Base-by-base conservation (phyloP, 2,888 invertebrate genomes). In the Drosophila flavopinicola region DNA sequence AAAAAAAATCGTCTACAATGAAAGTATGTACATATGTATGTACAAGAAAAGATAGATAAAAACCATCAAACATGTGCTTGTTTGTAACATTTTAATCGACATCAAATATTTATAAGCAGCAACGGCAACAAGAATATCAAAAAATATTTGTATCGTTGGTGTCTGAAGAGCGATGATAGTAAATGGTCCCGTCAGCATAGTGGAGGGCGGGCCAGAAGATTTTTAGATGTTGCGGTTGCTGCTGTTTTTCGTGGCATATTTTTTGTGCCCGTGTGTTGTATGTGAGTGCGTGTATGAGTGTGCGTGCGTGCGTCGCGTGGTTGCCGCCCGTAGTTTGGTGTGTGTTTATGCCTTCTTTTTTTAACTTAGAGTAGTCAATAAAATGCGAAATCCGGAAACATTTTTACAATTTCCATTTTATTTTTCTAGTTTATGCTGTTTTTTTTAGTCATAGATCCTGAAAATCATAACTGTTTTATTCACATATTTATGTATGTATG, bases 211-310 rank as follows among this genome's bases (percentile, higher is more conserved):
- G 38, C 45, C 48, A 53, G 29, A 42, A 68, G 71, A 52, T 61
- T 51, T 67, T 56, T 15, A 42, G 56, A 67, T 66, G 60, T 48
- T 35, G 54, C 59, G 52, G 35, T 44, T 45, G 74, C 54, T 38
- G 35, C 27, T 63, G 51, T 61, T 82, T 82, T 83, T 78, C 84
- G 78, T 78, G 78, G 78, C 82, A 78, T 71, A 78, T 85, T 78
- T 79, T 64, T 38, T 48, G 29, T 38, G 13, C 45, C 35, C 23
- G 41, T 15, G 30, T 32, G 35, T 13, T 44, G 49, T 35, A 27
- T 10, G 25, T 20, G 45, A 13, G 56, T 38, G 32, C 30, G 53
- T 38, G 59, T 20, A 15, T 60, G 17, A 45, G 30, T 20, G 6
- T 11, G 1, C 39, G 11, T 44, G 32, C 13, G 23, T 60, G 17